These are phyloP conservation scores for Sciurus vulgaris DNA, from an alignment of 2,797 vertebrate species.

Conservation along the genomic window DNA sequence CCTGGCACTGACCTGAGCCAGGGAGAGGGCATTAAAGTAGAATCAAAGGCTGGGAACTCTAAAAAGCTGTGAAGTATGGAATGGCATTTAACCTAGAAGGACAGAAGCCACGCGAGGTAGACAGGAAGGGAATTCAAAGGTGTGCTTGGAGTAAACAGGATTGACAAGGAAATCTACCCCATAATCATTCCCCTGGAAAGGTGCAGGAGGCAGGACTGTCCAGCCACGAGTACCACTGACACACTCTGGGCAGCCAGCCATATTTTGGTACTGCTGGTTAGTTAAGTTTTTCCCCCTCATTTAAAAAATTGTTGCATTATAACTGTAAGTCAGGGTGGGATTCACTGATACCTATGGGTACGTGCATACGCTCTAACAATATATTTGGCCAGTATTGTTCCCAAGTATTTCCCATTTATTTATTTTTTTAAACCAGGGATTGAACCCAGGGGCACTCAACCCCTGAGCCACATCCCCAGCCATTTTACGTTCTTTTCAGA, in stretches of 20 bases:
- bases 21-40: background rate
- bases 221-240: background rate
- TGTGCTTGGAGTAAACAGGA: slow-evolving; percentile 43
- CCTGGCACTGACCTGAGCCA: background rate
- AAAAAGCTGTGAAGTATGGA: background rate
- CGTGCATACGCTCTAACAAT: no score
- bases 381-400: no score
- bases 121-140: background rate
- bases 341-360: no score
- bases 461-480: no score
- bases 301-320: no score
- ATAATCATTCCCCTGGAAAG: background rate
- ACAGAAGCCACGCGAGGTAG: slow-evolving; percentile 27
- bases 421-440: no score
- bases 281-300: background rate
- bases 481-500: no score
- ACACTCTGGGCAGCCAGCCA: slow-evolving; percentile 36
- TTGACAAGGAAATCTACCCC: slow-evolving; percentile 12
- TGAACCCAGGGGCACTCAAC: no score
- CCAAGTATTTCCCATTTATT: no score
- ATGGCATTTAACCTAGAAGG: background rate
- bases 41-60: background rate
- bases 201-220: background rate
- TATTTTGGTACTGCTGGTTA: background rate
- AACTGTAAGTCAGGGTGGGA: no score